Percentiles rank a stretch among this genome's conserved stretches.
Conservation (phyloP, 1,140 invertebrate genomes). For the Pachyrhynchus sulphureomaculatus region DNA sequence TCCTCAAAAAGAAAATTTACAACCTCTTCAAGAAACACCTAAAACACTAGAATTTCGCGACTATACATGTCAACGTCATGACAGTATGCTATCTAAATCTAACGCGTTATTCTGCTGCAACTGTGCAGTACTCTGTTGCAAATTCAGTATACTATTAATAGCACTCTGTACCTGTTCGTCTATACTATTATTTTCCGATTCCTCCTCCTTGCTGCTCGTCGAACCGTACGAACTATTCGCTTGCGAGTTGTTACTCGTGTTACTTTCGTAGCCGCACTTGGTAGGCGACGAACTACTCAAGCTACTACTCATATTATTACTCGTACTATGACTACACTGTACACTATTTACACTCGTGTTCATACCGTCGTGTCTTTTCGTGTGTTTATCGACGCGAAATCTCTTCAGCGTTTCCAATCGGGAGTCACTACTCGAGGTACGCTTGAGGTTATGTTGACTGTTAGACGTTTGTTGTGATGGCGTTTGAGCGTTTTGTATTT, state of each 20-base stretch:
- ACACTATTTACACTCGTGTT: slow-evolving; percentile 40
- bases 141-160: slow-evolving; percentile 74
- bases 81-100: slow-evolving; percentile 50
- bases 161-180: slow-evolving; percentile 76
- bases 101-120: slow-evolving; percentile 23
- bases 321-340: slow-evolving; percentile 36
- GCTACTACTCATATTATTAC: background rate
- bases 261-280: slow-evolving; percentile 30
- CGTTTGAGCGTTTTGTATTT: background rate
- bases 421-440: slow-evolving; percentile 43
- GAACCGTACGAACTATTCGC: slow-evolving; percentile 24
- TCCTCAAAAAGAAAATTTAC: too few species aligned
- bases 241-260: slow-evolving; percentile 26
- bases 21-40: too few species aligned
- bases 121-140: slow-evolving; percentile 55
- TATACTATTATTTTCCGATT: slow-evolving; percentile 60
- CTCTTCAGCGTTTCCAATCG: slow-evolving; percentile 47
- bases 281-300: background rate
- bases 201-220: slow-evolving; percentile 37
- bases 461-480: slow-evolving; percentile 11
- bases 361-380: slow-evolving; percentile 33
- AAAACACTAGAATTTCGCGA: too few species aligned
- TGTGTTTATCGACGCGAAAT: slow-evolving; percentile 50
- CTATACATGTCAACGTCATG: slow-evolving; percentile 48
- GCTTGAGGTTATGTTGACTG: slow-evolving; percentile 30